Base-by-base conservation (phyloP, 2,888 invertebrate genomes). In the Ormyrus rosae region DNA sequence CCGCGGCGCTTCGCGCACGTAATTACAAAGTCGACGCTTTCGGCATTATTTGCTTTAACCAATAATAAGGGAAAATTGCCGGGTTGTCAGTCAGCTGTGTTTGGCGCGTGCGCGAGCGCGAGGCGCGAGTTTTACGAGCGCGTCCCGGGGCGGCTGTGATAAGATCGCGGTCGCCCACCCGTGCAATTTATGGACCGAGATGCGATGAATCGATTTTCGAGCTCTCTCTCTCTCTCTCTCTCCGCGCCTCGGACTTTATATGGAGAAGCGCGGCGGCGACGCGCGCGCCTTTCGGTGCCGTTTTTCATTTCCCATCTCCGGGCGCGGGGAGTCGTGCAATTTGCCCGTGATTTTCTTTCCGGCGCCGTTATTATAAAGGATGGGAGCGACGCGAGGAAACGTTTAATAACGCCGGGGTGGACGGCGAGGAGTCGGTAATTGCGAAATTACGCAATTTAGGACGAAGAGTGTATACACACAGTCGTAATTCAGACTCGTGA, bases 31-130 rank as follows among this genome's bases (percentile, higher is more conserved):
- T 83, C 83, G 82, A 81, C 79, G 86, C 85, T 86, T 80, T 83
- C 81, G 85, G 85, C 84, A 83, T 84, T 89, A 86, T 89, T 90
- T 88, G 86, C 85, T 86, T 85, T 87, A 86, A 83, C 56, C 86
- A 84, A 87, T 88, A 88, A 89, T 87, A 85, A 85, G 82, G 80
- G 84, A 82, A 88, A 89, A 89, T 90, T 88, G 87, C 85, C 85
- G 83, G 85, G 73, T 84, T 86, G 86, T 86, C 87, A 85, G 85
- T 88, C 68, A 81, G 60, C 46, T n/a, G 19, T 0, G 51, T 2
- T 2, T 51, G 56, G 51, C 69, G 67, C 8, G 61, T 51, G 46
- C n/a, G 56, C 34, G 9, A 1, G 68, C 74, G 69, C 72, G 0
- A 71, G 65, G 85, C 83, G 86, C 84, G 85, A 86, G 84, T 86